phyloP scores from a whole-genome alignment of 1,140 invertebrate genomes.

The Camponotus pennsylvanicus region DNA sequence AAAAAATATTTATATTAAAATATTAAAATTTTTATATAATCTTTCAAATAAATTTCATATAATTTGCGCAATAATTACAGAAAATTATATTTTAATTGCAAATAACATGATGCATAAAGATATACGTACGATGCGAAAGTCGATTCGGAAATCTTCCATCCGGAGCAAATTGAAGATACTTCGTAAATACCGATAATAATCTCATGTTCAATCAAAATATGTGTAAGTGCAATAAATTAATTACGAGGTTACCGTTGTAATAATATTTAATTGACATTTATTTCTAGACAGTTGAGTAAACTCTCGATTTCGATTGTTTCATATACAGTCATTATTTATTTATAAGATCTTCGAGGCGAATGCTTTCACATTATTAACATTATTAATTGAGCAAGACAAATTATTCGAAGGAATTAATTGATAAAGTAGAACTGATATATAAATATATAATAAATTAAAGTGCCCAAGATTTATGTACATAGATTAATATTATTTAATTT shows the following conservation, averaged over 20 bases:
- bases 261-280: conserved; percentile 2
- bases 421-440: background rate
- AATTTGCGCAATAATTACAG: no score
- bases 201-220: background rate
- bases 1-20: no score
- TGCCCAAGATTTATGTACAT: background rate
- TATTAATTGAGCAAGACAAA: conserved; percentile 3
- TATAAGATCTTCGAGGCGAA: background rate
- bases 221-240: background rate
- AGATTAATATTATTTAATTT: background rate
- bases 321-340: background rate
- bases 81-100: no score
- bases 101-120: background rate
- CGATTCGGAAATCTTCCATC: background rate
- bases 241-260: conserved; percentile 8
- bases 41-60: no score
- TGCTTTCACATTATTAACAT: background rate
- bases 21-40: background rate
- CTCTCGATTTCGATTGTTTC: background rate
- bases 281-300: background rate
- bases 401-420: background rate
- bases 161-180: conserved; percentile 1
- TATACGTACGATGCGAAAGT: conserved; percentile 6
- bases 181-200: background rate
- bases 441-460: background rate